A percentile compares a stretch with the other conserved stretches of the same genome.
Evolutionary conservation across 2,888 invertebrate genomes (phyloP).

Genomic region (Mythimna pallens): DNA sequence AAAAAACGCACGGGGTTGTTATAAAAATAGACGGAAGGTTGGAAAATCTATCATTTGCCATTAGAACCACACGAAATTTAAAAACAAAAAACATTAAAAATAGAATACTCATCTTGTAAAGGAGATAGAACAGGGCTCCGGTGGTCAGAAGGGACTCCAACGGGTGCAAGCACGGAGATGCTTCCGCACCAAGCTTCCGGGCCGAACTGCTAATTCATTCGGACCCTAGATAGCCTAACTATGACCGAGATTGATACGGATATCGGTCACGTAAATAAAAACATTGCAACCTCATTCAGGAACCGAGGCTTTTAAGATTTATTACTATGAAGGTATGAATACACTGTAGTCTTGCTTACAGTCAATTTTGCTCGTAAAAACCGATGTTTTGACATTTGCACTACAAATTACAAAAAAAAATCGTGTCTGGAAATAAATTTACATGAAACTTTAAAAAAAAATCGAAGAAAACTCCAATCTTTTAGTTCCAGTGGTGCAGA

Average conservation of each 20-base stretch:
- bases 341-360: background rate
- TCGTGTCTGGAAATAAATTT: background rate
- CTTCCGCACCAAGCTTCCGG: conserved; percentile 3
- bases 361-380: background rate
- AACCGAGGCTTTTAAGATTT: conserved; percentile 29
- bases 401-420: too few relatives aligned
- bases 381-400: background rate
- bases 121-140: background rate
- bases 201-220: conserved; percentile 16
- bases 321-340: background rate
- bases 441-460: background rate
- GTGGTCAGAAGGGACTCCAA: background rate
- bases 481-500: too few relatives aligned
- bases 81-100: background rate
- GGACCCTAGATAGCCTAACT: conserved; percentile 35
- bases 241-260: conserved; percentile 30
- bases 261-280: conserved; percentile 31
- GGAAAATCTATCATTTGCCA: background rate
- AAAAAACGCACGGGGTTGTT: background rate
- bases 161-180: conserved; percentile 1
- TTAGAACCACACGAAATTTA: background rate
- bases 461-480: too few relatives aligned
- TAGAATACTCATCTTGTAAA: conserved; percentile 38
- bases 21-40: background rate
- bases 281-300: conserved; percentile 21